Base-by-base conservation (phyloP, 2,797 vertebrate species). In the Cacajao melanocephalus region DNA sequence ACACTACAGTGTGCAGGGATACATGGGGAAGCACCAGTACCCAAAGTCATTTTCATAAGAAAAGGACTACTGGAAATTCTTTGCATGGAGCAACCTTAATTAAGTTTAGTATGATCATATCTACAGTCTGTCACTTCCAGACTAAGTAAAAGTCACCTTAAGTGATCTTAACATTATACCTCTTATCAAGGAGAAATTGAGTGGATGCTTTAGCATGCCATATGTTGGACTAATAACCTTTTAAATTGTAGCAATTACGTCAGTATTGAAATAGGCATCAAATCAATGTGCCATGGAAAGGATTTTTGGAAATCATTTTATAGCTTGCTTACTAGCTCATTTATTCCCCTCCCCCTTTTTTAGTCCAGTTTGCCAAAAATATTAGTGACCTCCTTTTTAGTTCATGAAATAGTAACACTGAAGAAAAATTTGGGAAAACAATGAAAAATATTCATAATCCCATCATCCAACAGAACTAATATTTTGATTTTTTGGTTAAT, bases 281-380 rank as follows among this genome's bases (percentile, higher is more conserved):
- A 95, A 84, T 93, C 72, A 55, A 15, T 95, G 67, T 90, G 41
- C 82, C 80, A 26, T 87, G 72, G n/a, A 61, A 84, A 94, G 79
- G 28, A 73, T 10, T 73, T 95, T 88, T 61, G 39, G 88, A 88
- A 93, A 92, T 84, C 20, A 83, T 88, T 97, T 83, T 84, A 14
- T 91, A 64, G 48, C 76, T 90, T 87, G 55, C 67, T 58, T 76
- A 28, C 20, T 93, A 44, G 55, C 11, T 79, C 58, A 93, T 55
- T 80, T 78, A 39, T 44, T 50, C n/a, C 7, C 13, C 24, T 39
- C 83, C 33, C 50, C 64, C 11, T 72, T 90, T 90, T 90, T 46
- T 73, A 84, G 26, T 11, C 24, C 58, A 61, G 14, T 33, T 24
- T 88, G 33, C 10, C 70, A 72, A 48, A 94, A 88, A 78, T 52